These are phyloP conservation scores for Silurus glanis DNA, from an alignment of 2,113 vertebrate species.

Conservation along the genomic window DNA sequence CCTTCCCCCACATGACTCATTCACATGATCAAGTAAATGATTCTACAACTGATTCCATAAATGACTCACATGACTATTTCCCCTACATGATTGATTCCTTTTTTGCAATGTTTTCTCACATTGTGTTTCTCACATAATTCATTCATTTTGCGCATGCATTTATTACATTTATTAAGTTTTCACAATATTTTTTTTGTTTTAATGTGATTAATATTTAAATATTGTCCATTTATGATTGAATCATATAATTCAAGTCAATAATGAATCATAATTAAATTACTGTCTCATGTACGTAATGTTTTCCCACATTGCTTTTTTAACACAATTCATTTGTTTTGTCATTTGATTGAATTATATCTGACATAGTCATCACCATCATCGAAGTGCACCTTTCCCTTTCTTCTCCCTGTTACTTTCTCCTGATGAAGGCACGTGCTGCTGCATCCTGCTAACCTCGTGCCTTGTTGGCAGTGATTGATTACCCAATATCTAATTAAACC, in stretches of 20 bases:
- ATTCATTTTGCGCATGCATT: background rate
- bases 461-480: slow-evolving; percentile 99
- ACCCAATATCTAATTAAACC: slow-evolving; percentile 99
- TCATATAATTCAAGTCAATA: background rate
- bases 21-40: background rate
- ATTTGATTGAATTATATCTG: slow-evolving; percentile 64
- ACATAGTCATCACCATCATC: slow-evolving; percentile 58
- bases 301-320: background rate
- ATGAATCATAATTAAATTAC: background rate
- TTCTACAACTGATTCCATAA: too few species aligned
- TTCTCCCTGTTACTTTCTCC: slow-evolving; percentile 60
- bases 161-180: background rate
- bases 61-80: background rate
- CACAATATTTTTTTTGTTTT: background rate
- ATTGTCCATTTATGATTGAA: background rate
- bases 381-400: slow-evolving; percentile 59
- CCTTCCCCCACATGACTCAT: background rate
- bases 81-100: background rate
- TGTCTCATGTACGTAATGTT: background rate
- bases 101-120: background rate
- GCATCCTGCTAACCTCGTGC: slow-evolving; percentile 77
- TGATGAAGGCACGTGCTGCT: slow-evolving; percentile 70
- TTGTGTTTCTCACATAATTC: background rate
- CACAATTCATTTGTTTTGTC: slow-evolving; percentile 65
- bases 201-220: background rate